Base-by-base conservation (phyloP, 2,113 vertebrate genomes). In the Kryptolebias marmoratus region DNA sequence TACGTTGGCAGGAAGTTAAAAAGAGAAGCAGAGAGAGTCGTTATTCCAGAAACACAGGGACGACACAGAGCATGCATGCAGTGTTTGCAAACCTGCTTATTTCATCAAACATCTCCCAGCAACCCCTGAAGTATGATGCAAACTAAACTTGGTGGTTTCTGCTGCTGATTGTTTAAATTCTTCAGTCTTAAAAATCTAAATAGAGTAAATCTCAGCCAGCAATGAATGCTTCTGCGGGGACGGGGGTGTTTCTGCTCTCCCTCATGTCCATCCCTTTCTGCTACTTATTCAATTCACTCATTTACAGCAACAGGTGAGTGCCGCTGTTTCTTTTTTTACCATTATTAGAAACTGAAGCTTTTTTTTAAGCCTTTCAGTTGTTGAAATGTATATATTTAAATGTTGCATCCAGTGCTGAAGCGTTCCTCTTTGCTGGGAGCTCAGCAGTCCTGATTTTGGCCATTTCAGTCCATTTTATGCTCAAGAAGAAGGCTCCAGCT, bases 221-320 rank as follows among this genome's bases (percentile, higher is more conserved):
- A 12, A 96, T 97, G 95, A 96, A 93, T 67, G 95, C 94, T 57
- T 94, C 95, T 28, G 94, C 96, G 6, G 96, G 96, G 80, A 97
- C 96, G 1, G 94, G 95, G 36, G 96, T 96, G 73, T 97, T 97
- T 80, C 87, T 96, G 32, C 82, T 97, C 76, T 96, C 96, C 64
- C 84, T 97, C 68, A 94, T 94, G 72, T 95, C 96, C 79, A 95
- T 97, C 80, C 96, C 96, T 56, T 91, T 92, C 83, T 95, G 95
- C 32, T 96, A 94, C 73, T 79, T 95, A 70, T 95, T 95, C 81
- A 97, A 97, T 85, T 90, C 90, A 47, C 76, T 95, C 66, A 91
- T 93, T 36, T 91, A 93, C 85, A 87, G 66, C 78, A 89, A 87
- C 77, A 93, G 95, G 96, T 97, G 89, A 95, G 95, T 88, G 59